Evolutionary conservation across 2,113 vertebrate genomes (phyloP), one percentile per base, ranked within the genome.

Genomic region (Hymenochirus boettgeri): DNA sequence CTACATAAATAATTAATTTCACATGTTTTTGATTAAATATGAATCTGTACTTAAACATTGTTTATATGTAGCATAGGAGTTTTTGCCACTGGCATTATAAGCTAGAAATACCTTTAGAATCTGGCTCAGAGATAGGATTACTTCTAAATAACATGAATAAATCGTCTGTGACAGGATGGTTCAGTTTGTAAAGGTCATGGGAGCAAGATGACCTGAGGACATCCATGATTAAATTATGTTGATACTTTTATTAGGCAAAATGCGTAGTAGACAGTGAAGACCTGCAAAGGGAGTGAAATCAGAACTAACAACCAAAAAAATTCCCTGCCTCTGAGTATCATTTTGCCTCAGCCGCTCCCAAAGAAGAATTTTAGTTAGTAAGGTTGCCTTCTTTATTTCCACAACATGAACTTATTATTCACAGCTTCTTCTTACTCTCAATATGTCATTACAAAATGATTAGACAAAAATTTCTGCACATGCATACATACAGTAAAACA

Each of bases 191-290:
- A 59, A 67, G 64, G 64, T 67, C 56, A 67, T 67, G 64, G 35
- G 64, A 67, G 64, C 47, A 59, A 52, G 50, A 67, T 67, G 64
- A 67, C 64, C 64, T 59, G 37, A 59, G 56, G 55, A 59, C 57
- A 58, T 59, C 31, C 24, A 52, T 67, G 56, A 67, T 67, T 67
- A 59, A 67, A 67, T 67, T 67, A 67, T 52, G 64, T 59, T 67
- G 48, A 67, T 51, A 52, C 46, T 51, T 58, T 51, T 59, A 67
- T 67, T 67, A 59, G 31, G 52, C 12, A 46, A 63, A 26, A 27
- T 39, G 35, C 42, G 24, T 23, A 33, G 33, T 26, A 35, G 19
- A 22, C n/a, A 25, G 21, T 53, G 23, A 26, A 7, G 24, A 27
- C 7, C 22, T 24, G 48, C 23, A 22, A 51, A 61, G 2, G 33